phyloP scores from a whole-genome alignment of 2,797 vertebrate species.

The Alauda arvensis region DNA sequence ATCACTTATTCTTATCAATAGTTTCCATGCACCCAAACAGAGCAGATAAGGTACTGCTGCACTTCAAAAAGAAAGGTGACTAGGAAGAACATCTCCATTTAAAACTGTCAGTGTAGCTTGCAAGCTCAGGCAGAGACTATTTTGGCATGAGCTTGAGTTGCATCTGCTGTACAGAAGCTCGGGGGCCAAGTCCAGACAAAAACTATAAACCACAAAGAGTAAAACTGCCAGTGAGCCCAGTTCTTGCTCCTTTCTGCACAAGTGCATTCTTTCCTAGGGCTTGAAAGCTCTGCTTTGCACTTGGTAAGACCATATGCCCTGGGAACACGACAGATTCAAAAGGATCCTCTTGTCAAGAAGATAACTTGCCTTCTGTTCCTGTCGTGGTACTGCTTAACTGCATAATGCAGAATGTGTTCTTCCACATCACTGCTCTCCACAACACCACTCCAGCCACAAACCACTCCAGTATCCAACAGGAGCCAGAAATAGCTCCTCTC shows the following conservation, averaged over 20 bases:
- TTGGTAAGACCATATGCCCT: background rate
- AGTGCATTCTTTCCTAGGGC: background rate
- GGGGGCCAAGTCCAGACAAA: background rate
- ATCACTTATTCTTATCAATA: background rate
- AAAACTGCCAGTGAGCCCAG: background rate
- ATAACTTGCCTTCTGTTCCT: background rate
- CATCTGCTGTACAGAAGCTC: background rate
- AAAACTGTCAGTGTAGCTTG: background rate
- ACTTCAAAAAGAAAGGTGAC: background rate
- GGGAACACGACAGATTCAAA: background rate
- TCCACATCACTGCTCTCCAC: background rate
- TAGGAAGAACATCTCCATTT: background rate
- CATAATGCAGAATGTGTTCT: background rate
- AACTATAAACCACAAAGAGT: background rate
- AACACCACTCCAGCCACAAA: background rate
- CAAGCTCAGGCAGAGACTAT: background rate
- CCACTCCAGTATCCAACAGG: background rate
- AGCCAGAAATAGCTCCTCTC: background rate
- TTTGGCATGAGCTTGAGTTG: background rate
- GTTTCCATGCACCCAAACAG: background rate
- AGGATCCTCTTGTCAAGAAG: background rate
- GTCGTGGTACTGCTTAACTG: background rate
- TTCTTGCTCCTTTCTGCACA: background rate
- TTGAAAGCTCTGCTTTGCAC: background rate
- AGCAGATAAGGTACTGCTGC: background rate